Conservation (phyloP, 2,797 vertebrate genomes). For the Eulemur mongoz region DNA sequence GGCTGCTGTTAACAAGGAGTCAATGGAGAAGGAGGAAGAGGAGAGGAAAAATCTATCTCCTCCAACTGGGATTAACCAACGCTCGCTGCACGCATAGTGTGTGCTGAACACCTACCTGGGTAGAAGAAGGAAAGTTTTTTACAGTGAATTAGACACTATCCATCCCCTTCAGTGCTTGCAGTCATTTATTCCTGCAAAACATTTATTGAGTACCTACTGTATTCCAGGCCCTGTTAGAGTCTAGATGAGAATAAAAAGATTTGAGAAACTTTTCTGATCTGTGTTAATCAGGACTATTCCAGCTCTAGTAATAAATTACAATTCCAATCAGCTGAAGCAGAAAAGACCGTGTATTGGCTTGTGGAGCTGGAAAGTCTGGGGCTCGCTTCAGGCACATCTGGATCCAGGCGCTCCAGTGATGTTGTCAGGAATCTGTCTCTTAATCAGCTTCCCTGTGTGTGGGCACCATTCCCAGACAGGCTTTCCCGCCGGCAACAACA, state of each 20-base stretch:
- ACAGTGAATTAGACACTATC: not conserved
- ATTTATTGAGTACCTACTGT: not conserved
- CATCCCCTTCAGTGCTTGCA: not conserved
- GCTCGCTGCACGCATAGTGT: not conserved
- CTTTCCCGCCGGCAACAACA: not conserved
- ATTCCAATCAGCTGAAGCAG: not conserved
- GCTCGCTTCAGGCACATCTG: conserved; percentile 37
- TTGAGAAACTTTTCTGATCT: not conserved
- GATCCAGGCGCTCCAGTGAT: not conserved
- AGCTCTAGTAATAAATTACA: not conserved
- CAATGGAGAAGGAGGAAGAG: not conserved
- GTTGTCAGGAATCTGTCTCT: not conserved
- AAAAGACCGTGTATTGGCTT: not conserved
- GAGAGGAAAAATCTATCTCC: not conserved
- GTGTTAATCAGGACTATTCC: not conserved
- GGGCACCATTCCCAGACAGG: conserved; percentile 7
- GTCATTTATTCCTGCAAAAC: not conserved
- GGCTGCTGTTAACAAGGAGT: not conserved
- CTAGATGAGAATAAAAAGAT: conserved; percentile 2
- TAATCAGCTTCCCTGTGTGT: not conserved
- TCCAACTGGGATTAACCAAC: not conserved
- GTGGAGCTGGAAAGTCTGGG: not conserved
- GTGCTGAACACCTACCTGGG: not conserved
- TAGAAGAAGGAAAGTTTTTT: not conserved
- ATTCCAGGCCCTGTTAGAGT: not conserved